A percentile compares a stretch with the other conserved stretches of the same genome.
Evolutionary conservation across 2,113 vertebrate species (phyloP).

Genomic region (Scytalopus superciliaris): DNA sequence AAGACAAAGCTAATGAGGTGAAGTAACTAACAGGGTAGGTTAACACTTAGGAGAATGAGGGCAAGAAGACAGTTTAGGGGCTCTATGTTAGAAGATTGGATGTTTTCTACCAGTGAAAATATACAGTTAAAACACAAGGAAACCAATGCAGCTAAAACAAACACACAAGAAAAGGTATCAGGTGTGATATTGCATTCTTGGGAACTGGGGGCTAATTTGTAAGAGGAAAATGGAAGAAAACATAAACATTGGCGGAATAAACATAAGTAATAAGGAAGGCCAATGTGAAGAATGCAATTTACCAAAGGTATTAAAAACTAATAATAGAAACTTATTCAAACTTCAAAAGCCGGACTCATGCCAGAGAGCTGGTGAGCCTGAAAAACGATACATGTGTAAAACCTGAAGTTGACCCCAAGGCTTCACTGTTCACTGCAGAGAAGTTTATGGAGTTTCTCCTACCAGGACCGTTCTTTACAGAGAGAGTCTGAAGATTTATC

Average conservation of each 20-base stretch:
- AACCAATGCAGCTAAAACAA: not conserved
- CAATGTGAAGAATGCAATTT: not conserved
- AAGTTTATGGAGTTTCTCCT: conserved; percentile 3
- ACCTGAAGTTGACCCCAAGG: not conserved
- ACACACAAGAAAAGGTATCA: not conserved
- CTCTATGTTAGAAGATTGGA: not conserved
- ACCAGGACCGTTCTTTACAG: not conserved
- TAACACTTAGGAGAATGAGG: not conserved
- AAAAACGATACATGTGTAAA: not conserved
- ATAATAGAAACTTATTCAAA: not conserved
- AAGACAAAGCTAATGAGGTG: not conserved
- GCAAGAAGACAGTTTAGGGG: not conserved
- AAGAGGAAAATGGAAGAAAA: not conserved
- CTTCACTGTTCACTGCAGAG: not conserved
- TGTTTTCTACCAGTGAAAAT: not conserved
- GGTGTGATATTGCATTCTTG: not conserved
- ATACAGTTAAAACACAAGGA: not conserved
- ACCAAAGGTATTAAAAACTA: conserved; percentile 4
- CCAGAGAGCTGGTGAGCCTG: not conserved
- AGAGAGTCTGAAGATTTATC: conserved; percentile 1
- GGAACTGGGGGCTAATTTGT: not conserved
- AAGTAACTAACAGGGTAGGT: not conserved
- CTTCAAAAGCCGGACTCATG: not conserved
- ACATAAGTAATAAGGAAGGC: not conserved
- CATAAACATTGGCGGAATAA: not conserved